Conservation (phyloP, 2,113 vertebrate genomes). For the Promerops cafer region DNA sequence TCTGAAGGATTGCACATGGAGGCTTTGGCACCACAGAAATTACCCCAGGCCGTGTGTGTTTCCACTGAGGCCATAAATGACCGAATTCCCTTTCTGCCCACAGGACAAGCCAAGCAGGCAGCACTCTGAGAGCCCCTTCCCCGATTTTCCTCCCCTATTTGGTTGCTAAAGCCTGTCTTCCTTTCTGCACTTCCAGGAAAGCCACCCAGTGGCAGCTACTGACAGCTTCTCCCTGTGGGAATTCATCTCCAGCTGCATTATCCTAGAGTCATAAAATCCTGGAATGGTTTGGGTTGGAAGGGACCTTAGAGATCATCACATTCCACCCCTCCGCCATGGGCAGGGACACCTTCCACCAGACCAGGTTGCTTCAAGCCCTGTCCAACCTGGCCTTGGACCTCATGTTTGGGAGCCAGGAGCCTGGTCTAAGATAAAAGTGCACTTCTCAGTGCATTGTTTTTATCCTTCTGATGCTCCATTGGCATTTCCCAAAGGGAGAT, state of each 20-base stretch:
- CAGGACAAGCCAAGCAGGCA: background rate
- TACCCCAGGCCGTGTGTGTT: accelerated
- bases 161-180: background rate
- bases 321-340: background rate
- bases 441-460: background rate
- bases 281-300: background rate
- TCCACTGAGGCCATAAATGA: background rate
- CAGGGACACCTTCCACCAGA: background rate
- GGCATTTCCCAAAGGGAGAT: background rate
- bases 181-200: background rate
- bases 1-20: accelerated
- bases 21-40: background rate
- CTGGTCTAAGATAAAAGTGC: background rate
- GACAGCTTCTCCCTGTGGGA: background rate
- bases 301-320: background rate
- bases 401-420: background rate
- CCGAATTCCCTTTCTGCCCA: background rate
- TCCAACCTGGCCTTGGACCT: background rate
- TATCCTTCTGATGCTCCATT: accelerated
- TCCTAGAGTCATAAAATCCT: background rate
- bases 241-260: background rate
- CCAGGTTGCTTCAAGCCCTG: background rate
- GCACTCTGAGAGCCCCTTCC: background rate
- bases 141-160: background rate
- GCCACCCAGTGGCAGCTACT: background rate